Evolutionary conservation across 2,888 invertebrate species (phyloP), one percentile per base, ranked within the genome.

Genomic region (Vandiemenella viatica): DNA sequence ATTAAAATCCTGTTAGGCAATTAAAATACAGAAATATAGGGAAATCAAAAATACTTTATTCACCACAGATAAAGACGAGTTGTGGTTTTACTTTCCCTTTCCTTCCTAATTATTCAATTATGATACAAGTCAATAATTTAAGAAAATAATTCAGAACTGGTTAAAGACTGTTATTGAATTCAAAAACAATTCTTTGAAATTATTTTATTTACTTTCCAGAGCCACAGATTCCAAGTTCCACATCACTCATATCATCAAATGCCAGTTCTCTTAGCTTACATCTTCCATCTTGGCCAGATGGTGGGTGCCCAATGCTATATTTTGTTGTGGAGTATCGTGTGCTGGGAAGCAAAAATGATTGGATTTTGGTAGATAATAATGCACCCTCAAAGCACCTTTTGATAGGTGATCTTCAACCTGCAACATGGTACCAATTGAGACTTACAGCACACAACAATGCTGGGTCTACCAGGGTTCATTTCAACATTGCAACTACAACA

Each of bases 251-350:
- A 54, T 70, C 75, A 15, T 76, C 83, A n/a, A 91, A 91, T 65
- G 78, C 83, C 51, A 81, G 85, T 4, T 83, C 83, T 58, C 76
- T 86, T 10, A 77, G 81, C 47, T 69, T 91, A 23, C 83, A 86
- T 63, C 71, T 92, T 32, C 73, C 80, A 37, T 78, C 83, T 10
- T 92, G 91, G 90, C 83, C 83, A 57, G 83, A 83, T 62, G 84
- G 86, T 46, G 88, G 88, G 21, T 92, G 92, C 64, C 79, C 83
- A 0, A 79, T 91, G 55, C 74, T 73, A 47, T 80, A 83, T 59
- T 87, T 86, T 62, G 74, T 80, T n/a, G 76, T 89, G 18, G 82
- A 84, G 38, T 51, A 51, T 26, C 68, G 73, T 41, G 67, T 68
- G 22, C 66, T 77, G 52, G 73, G 65, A 23, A 69, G 18, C 13